Base-by-base conservation (phyloP, 2,888 invertebrate species). In the Lordiphosa andalusiaca region DNA sequence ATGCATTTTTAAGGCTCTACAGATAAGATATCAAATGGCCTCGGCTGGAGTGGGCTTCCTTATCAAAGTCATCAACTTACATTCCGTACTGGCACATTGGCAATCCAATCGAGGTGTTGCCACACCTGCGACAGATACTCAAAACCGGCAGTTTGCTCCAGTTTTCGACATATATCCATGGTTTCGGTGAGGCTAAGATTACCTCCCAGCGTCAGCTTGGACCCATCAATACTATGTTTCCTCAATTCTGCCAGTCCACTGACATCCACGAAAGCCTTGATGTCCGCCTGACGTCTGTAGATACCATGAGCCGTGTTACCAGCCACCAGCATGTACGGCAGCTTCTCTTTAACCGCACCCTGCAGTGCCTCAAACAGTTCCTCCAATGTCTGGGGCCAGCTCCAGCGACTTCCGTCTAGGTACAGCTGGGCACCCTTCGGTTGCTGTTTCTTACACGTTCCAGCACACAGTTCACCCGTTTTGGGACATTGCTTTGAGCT, bases 291-390 rank as follows among this genome's bases (percentile, higher is more conserved):
- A 9, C 88, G 84, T 3, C 90, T 87, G 66, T 89, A 91, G 2
- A 91, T 90, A 9, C 95, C 96, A 88, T 92, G 93, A 3, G 93
- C 94, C 1, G 95, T 95, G 80, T 95, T 95, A 12, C 95, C 95
- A 21, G 93, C 93, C 0, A 95, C 91, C 7, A 95, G 85, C 87
- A 93, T 91, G 67, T 93, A 94, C 2, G 70, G 80, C 7, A 90
- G 89, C 10, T 89, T 89, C 5, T 89, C 88, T 41, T 68, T 60
- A 46, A 60, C 42, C 0, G 72, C 50, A 4, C 65, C 42, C 3
- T 89, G 82, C 23, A 94, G 55, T 0, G 81, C 73, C 12, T 54
- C 54, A 44, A 86, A 86, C 16, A 87, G 57, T 6, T 88, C 73
- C 0, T 42, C 30, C 36, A 73, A 63, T 30, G 71, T 72, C 10